These are phyloP conservation scores for Protobothrops mucrosquamatus DNA, from an alignment of 2,113 vertebrate species.

Conservation along the genomic window DNA sequence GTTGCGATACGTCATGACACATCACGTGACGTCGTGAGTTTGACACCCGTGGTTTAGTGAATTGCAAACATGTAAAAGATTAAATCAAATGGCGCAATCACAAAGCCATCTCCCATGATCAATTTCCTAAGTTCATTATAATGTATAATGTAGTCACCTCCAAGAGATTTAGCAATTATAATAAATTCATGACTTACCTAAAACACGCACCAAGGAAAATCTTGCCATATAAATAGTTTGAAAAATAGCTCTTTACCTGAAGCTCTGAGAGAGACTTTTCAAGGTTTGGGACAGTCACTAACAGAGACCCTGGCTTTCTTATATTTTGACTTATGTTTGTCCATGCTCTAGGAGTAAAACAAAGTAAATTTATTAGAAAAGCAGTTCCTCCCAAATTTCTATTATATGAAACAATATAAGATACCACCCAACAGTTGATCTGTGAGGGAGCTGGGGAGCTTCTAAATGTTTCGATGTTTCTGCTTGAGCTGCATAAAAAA, in stretches of 20 bases:
- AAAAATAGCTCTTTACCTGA: slow-evolving; percentile 68
- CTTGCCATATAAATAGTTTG: slow-evolving; percentile 28
- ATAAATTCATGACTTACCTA: not conserved
- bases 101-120: not conserved
- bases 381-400: not conserved
- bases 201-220: not conserved
- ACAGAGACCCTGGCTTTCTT: slow-evolving; percentile 76
- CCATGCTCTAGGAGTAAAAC: slow-evolving; percentile 80
- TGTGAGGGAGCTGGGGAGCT: not conserved
- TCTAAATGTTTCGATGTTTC: not conserved
- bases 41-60: not conserved
- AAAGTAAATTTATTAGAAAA: slow-evolving; percentile 28
- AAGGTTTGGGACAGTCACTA: slow-evolving; percentile 87
- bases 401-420: not conserved
- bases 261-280: slow-evolving; percentile 77
- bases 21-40: too few relatives aligned
- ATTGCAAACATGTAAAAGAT: not conserved
- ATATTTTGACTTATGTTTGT: slow-evolving; percentile 78
- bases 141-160: not conserved
- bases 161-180: not conserved
- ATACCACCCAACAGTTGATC: not conserved
- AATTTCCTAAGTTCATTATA: not conserved
- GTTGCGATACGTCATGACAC: too few relatives aligned
- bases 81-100: not conserved
- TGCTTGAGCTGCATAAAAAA: not conserved